A percentile compares a stretch with the other conserved stretches of the same genome.
Evolutionary conservation across 2,888 invertebrate species (phyloP).

Genomic region (Spialia ferax): DNA sequence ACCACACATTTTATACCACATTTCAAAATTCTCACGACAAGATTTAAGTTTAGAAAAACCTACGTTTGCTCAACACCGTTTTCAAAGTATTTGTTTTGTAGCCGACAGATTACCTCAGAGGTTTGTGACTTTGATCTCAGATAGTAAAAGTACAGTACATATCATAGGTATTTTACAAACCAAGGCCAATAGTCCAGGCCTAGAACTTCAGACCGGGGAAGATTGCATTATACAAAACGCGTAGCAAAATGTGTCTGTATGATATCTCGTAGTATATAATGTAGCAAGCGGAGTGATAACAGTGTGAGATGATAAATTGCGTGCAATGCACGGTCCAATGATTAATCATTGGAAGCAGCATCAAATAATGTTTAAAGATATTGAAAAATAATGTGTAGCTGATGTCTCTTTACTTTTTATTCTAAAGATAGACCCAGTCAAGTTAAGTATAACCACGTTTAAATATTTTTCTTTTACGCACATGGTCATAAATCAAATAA

Average conservation of each 20-base stretch:
- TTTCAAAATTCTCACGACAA: too few relatives aligned
- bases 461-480: not conserved
- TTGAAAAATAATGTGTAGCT: slow-evolving; percentile 13
- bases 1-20: too few relatives aligned
- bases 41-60: too few relatives aligned
- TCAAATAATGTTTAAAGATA: slow-evolving; percentile 24
- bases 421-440: not conserved
- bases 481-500: not conserved
- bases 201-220: too few relatives aligned
- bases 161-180: too few relatives aligned
- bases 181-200: too few relatives aligned
- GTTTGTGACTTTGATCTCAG: too few relatives aligned
- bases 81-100: too few relatives aligned
- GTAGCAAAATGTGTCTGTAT: not conserved
- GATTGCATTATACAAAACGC: not conserved
- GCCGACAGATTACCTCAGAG: too few relatives aligned
- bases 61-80: too few relatives aligned
- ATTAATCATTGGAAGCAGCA: slow-evolving; percentile 27
- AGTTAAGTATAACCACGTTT: not conserved
- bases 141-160: too few relatives aligned
- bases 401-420: slow-evolving; percentile 5
- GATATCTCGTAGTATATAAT: not conserved
- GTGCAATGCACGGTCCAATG: slow-evolving; percentile 17
- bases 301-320: slow-evolving; percentile 14
- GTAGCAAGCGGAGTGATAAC: slow-evolving; percentile 14